phyloP scores from a whole-genome alignment of 2,797 vertebrate species.

The Perodicticus potto region DNA sequence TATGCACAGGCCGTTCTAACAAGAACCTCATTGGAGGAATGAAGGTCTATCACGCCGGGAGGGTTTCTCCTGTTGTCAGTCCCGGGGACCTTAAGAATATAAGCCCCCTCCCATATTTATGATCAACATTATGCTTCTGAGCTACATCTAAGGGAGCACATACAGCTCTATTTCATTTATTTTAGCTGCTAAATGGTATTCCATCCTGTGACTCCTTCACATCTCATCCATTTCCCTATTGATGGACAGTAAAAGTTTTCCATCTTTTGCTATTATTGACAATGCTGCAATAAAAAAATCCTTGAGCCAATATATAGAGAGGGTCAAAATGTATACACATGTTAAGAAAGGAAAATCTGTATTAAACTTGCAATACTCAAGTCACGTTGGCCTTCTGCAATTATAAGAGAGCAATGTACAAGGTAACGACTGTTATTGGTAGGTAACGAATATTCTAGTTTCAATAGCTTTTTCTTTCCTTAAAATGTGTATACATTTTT shows the following conservation, averaged over 20 bases:
- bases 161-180: not conserved
- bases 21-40: not conserved
- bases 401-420: no score
- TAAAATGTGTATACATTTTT: not conserved
- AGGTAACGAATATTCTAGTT: no score
- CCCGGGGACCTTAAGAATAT: not conserved
- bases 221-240: not conserved
- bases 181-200: constrained; percentile 23
- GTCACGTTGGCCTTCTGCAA: no score
- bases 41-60: not conserved
- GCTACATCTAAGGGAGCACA: not conserved
- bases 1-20: not conserved
- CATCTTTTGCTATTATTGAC: not conserved
- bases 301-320: not conserved
- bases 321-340: no score
- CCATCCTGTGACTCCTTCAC: not conserved
- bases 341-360: no score
- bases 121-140: not conserved
- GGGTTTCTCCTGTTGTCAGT: not conserved
- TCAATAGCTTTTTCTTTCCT: no score
- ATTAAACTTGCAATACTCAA: no score
- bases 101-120: no score
- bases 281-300: not conserved
- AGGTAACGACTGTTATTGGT: no score
- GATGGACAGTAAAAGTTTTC: not conserved